Percentiles rank a stretch among this genome's conserved stretches.
Evolutionary conservation across 2,113 vertebrate genomes (phyloP).

Genomic region (Camelus dromedarius): DNA sequence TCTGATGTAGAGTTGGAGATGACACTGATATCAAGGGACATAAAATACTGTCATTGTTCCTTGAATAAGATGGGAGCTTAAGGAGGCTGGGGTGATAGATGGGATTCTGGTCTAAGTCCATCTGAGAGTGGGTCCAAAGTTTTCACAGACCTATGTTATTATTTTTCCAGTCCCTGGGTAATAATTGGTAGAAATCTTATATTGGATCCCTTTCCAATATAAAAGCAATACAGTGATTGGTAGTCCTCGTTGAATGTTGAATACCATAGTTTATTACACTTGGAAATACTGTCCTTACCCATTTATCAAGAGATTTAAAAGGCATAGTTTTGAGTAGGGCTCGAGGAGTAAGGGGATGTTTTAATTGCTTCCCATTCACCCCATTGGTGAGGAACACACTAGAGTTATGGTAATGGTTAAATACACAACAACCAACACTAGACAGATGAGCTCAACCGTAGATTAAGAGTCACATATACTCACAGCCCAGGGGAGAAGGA

Average conservation of each 20-base stretch:
- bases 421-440: background rate
- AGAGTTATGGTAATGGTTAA: background rate
- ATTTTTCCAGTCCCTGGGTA: background rate
- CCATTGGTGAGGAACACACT: background rate
- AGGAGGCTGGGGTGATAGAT: background rate
- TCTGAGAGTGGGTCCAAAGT: background rate
- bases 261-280: background rate
- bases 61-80: background rate
- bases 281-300: background rate
- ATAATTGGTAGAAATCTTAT: background rate
- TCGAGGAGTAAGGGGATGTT: background rate
- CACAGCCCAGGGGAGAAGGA: background rate
- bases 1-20: background rate
- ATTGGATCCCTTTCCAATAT: background rate
- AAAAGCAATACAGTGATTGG: background rate
- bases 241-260: background rate
- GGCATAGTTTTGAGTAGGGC: background rate
- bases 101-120: background rate
- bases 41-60: background rate
- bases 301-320: background rate
- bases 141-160: background rate
- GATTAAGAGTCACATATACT: background rate
- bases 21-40: background rate
- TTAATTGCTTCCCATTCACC: background rate
- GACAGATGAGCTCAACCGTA: background rate